Evolutionary conservation across 2,888 invertebrate species (phyloP).

Genomic region (Euplexia lucipara): DNA sequence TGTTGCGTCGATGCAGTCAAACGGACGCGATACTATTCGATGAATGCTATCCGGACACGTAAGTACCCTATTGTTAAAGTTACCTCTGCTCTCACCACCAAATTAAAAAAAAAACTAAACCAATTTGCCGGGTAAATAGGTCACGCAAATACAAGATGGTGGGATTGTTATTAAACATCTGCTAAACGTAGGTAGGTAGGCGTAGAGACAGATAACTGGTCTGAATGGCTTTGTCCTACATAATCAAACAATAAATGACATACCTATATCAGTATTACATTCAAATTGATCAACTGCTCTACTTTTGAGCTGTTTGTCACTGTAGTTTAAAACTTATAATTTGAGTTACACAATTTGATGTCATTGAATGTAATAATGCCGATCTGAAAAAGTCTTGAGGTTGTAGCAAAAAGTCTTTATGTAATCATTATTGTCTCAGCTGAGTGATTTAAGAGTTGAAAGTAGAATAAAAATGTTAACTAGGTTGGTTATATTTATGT

Average conservation of each 20-base stretch:
- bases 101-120: constrained; percentile 11
- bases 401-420: constrained; percentile 56
- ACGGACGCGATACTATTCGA: constrained; percentile 91
- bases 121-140: constrained; percentile 69
- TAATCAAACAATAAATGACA: constrained; percentile 39
- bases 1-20: constrained; percentile 93
- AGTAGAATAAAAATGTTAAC: constrained; percentile 9
- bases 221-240: constrained; percentile 47
- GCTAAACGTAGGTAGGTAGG: constrained; percentile 42
- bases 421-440: constrained; percentile 42
- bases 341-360: constrained; percentile 37
- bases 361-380: constrained; percentile 31
- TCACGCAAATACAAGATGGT: constrained; percentile 71
- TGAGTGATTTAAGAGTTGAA: constrained; percentile 20
- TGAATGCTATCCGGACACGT: constrained; percentile 93
- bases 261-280: constrained; percentile 32
- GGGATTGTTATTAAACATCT: constrained; percentile 69
- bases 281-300: constrained; percentile 40
- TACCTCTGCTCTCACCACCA: constrained; percentile 15
- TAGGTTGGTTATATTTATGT: constrained; percentile 1
- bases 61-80: constrained; percentile 72
- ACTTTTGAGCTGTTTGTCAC: constrained; percentile 29
- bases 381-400: constrained; percentile 8
- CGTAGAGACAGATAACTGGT: constrained; percentile 23
- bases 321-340: constrained; percentile 22